These are phyloP conservation scores for Drosophila setosimentum DNA, from an alignment of 2,888 invertebrate species.

Conservation along the genomic window DNA sequence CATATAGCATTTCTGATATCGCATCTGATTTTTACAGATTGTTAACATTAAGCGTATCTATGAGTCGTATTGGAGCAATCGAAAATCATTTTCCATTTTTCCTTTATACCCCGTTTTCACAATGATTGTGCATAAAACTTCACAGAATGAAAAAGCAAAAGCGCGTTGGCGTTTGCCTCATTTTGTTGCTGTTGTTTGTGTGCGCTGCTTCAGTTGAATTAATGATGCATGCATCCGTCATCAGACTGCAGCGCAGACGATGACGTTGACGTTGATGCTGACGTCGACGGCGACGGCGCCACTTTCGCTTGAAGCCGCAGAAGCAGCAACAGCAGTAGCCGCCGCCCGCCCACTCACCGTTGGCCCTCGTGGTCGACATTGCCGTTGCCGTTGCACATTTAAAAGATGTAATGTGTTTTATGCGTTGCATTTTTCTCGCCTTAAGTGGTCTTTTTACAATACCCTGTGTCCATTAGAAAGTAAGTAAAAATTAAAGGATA, in stretches of 20 bases:
- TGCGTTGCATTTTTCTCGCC: conserved; percentile 47
- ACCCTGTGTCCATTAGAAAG: conserved; percentile 7
- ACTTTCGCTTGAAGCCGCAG: conserved; percentile 63
- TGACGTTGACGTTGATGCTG: conserved; percentile 18
- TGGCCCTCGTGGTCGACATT: conserved; percentile 21
- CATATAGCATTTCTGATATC: neutral
- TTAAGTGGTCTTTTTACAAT: conserved; percentile 63
- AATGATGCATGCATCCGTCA: conserved; percentile 82
- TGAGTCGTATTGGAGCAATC: neutral
- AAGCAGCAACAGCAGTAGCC: conserved; percentile 21
- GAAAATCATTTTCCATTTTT: neutral
- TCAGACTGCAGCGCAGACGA: conserved; percentile 62
- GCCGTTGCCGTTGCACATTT: conserved; percentile 58
- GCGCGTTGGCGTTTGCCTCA: conserved; percentile 51
- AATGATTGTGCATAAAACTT: conserved; percentile 53
- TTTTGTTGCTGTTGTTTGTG: conserved; percentile 37
- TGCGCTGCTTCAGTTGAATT: conserved; percentile 65
- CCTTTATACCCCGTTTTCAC: conserved; percentile 10
- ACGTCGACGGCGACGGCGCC: conserved; percentile 28
- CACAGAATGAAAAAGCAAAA: conserved; percentile 36
- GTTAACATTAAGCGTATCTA: conserved; percentile 11
- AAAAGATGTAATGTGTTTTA: conserved; percentile 68
- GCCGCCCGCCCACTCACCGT: conserved; percentile 22
- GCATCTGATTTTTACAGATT: neutral
- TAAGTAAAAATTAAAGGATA: neutral